phyloP scores from a whole-genome alignment of 2,797 vertebrate species.

The Dromococcyx pavoninus region DNA sequence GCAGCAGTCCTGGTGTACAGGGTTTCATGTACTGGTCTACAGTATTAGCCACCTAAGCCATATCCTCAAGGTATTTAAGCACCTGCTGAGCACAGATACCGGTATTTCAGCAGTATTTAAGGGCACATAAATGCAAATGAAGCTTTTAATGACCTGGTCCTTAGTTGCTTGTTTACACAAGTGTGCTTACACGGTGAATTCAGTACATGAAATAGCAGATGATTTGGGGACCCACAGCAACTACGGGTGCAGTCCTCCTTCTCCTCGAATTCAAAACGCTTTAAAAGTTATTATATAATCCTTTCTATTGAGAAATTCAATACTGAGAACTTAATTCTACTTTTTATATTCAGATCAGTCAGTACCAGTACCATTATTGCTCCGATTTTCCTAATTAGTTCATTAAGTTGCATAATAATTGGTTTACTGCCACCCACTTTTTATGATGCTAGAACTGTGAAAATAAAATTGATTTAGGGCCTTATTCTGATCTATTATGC shows the following conservation, averaged over 20 bases:
- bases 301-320: constrained; percentile 62
- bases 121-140: not conserved
- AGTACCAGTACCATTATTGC: constrained; percentile 79
- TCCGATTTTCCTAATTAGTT: constrained; percentile 83
- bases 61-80: not conserved
- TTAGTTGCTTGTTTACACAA: not conserved
- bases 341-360: constrained; percentile 83
- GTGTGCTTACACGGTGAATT: not conserved
- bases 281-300: constrained; percentile 44
- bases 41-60: not conserved
- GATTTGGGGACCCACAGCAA: not conserved
- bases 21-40: not conserved
- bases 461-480: constrained; percentile 82
- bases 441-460: constrained; percentile 77
- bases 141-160: not conserved
- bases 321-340: constrained; percentile 76
- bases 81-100: not conserved
- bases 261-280: constrained; percentile 35
- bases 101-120: not conserved
- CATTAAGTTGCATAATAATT: constrained; percentile 86
- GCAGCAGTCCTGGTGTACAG: not conserved
- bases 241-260: not conserved
- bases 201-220: not conserved
- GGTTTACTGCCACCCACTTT: constrained; percentile 81
- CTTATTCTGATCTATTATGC: constrained; percentile 76